Evolutionary conservation across 2,113 vertebrate species (phyloP).

Genomic region (Monopterus albus): DNA sequence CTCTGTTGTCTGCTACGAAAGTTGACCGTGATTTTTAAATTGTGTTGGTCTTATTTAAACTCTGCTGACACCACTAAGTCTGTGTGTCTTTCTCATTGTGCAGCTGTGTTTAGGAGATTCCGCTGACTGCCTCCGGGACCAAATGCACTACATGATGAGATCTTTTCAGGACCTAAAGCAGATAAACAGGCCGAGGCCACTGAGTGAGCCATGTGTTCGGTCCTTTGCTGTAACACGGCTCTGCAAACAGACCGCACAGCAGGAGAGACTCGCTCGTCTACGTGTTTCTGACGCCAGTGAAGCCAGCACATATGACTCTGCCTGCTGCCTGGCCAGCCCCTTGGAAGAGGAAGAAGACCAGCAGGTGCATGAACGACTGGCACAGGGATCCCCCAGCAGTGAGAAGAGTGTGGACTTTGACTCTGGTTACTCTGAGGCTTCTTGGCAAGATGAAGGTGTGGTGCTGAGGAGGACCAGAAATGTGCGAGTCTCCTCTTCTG

Average conservation of each 20-base stretch:
- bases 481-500: slow-evolving; percentile 84
- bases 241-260: slow-evolving; percentile 72
- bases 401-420: slow-evolving; percentile 92
- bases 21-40: not conserved
- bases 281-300: slow-evolving; percentile 83
- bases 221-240: slow-evolving; percentile 66
- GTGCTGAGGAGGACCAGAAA: slow-evolving; percentile 81
- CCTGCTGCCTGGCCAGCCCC: slow-evolving; percentile 87
- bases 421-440: slow-evolving; percentile 93
- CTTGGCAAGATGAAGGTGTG: slow-evolving; percentile 90
- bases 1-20: not conserved
- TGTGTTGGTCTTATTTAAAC: slow-evolving; percentile 9
- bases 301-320: slow-evolving; percentile 86
- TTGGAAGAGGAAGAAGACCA: slow-evolving; percentile 84
- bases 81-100: slow-evolving; percentile 43
- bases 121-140: slow-evolving; percentile 77
- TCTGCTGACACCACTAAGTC: slow-evolving; percentile 22
- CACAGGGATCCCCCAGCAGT: slow-evolving; percentile 82
- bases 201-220: slow-evolving; percentile 67
- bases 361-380: slow-evolving; percentile 59
- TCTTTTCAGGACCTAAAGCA: slow-evolving; percentile 82
- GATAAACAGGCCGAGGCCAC: slow-evolving; percentile 70
- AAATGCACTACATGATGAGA: slow-evolving; percentile 86
- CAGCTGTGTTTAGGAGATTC: slow-evolving; percentile 87
- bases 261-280: slow-evolving; percentile 74